Evolutionary conservation across 2,113 vertebrate genomes (phyloP).

Genomic region (Clupea harengus): DNA sequence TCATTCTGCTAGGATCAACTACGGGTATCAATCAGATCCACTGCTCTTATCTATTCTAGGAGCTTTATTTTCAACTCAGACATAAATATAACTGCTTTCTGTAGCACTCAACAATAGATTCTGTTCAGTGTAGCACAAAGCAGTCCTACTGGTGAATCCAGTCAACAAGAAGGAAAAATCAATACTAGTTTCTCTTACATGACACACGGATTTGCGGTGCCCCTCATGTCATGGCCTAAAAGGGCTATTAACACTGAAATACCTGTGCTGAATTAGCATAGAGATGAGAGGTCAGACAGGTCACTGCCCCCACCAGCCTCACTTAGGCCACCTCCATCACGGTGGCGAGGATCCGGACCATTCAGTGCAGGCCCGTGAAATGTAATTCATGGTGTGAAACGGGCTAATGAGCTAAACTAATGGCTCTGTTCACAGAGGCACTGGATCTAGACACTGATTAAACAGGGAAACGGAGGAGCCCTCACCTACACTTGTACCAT

Average conservation of each 20-base stretch:
- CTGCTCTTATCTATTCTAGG: neutral
- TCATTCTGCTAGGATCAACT: neutral
- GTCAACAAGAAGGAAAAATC: neutral
- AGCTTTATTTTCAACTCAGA: neutral
- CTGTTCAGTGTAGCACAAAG: neutral
- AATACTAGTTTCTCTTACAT: neutral
- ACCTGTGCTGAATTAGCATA: conserved; percentile 8
- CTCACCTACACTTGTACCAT: neutral
- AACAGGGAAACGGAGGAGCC: neutral
- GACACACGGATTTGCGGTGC: neutral
- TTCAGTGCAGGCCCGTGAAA: conserved; percentile 52
- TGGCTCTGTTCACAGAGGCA: conserved; percentile 27
- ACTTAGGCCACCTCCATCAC: neutral
- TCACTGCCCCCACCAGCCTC: neutral
- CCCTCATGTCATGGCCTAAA: neutral
- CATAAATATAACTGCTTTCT: neutral
- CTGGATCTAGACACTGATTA: neutral
- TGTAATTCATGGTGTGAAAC: conserved; percentile 50
- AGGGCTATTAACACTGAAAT: neutral
- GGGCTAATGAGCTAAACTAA: conserved; percentile 54
- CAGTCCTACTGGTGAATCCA: neutral
- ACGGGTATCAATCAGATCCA: neutral
- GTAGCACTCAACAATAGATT: neutral
- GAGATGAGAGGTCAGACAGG: neutral
- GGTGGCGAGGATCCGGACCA: neutral